Conservation (phyloP, 1,140 invertebrate species). For the Luehdorfia chinensis region DNA sequence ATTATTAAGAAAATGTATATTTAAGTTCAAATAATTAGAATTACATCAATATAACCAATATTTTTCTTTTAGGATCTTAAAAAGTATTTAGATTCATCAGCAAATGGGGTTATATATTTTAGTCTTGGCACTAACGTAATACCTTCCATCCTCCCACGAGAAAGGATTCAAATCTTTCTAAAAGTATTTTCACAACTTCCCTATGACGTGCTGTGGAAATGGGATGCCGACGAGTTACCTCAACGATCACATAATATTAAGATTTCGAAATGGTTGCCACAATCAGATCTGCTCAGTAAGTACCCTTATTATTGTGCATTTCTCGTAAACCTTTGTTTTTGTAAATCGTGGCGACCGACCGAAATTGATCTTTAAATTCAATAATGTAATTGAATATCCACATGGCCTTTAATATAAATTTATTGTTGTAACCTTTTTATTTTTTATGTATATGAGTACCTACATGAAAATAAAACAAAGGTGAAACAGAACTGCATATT, state of each 20-base stretch:
- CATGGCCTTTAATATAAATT: no score
- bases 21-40: no score
- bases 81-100: constrained; percentile 74
- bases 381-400: no score
- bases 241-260: constrained; percentile 67
- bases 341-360: no score
- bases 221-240: constrained; percentile 44
- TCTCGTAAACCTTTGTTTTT: no score
- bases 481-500: no score
- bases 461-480: no score
- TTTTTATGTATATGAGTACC: no score
- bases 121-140: constrained; percentile 79
- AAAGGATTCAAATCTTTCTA: constrained; percentile 58
- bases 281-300: constrained; percentile 60
- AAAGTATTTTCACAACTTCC: constrained; percentile 61
- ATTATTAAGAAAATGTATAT: constrained; percentile 10
- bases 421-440: no score
- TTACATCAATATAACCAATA: no score
- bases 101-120: constrained; percentile 79
- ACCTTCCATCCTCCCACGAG: constrained; percentile 54
- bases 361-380: no score
- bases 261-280: constrained; percentile 75
- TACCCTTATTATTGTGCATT: no score
- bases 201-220: constrained; percentile 76
- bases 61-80: constrained; percentile 69